phyloP scores from a whole-genome alignment of 2,113 vertebrate genomes.

The Glaucidium brasilianum region DNA sequence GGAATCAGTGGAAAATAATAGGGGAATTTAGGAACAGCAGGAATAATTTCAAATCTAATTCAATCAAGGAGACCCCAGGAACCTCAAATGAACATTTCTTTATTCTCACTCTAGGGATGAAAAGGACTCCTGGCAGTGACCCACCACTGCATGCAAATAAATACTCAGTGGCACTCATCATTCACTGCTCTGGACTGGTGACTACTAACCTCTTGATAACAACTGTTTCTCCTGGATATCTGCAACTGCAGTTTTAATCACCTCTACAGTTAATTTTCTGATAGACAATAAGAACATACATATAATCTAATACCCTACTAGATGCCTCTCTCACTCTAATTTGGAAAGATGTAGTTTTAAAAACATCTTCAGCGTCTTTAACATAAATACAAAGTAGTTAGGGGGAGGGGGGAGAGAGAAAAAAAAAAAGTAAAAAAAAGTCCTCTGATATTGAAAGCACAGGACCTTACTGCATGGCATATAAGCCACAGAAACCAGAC shows the following conservation, averaged over 20 bases:
- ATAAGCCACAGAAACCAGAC: not conserved
- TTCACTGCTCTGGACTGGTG: not conserved
- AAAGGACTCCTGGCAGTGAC: not conserved
- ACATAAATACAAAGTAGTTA: not conserved
- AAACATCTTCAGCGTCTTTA: not conserved
- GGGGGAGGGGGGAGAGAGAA: rapidly evolving
- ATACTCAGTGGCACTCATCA: not conserved
- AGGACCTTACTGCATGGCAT: not conserved
- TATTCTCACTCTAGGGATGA: not conserved
- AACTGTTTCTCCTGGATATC: not conserved
- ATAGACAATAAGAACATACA: rapidly evolving
- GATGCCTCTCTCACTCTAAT: not conserved
- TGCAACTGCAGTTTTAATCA: not conserved
- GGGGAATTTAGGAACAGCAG: not conserved
- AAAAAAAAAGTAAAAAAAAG: too few relatives aligned
- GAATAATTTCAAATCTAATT: not conserved
- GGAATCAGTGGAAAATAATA: not conserved
- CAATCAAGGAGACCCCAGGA: not conserved
- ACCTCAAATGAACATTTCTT: not conserved
- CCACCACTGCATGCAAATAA: rapidly evolving
- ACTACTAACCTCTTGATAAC: not conserved
- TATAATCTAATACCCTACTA: not conserved
- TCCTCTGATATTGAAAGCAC: not conserved
- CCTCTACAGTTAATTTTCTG: not conserved
- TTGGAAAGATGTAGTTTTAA: not conserved